Evolutionary conservation across 2,797 vertebrate genomes (phyloP), one percentile per base, ranked within the genome.

Genomic region (Mus caroli): DNA sequence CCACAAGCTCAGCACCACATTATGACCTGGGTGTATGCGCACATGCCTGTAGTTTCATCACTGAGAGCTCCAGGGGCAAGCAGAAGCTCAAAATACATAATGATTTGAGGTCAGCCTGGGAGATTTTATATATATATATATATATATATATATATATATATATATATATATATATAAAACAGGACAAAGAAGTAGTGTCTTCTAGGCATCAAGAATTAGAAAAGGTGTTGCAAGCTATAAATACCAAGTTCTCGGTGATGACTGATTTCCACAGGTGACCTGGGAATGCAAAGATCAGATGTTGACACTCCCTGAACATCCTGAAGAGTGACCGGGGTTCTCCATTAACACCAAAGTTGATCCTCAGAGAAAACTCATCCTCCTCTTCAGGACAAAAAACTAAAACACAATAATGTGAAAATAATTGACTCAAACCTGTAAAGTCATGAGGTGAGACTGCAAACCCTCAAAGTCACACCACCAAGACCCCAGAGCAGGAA

Each of bases 361-460:
- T 24, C 8, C 34, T 50, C 50, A 37, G 6, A 73, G 22, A 20
- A 93, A 94, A 76, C 20, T 56, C 9, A 54, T 24, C 26, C 9
- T 64, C 64, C 34, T 82, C 83, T 92, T 83, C 62, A 89, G 54
- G 28, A 50, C 28, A 79, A 90, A 50, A 93, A 90, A 91, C 4
- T 79, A 24, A 86, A 76, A 60, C n/a, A 77, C 46, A 93, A n/a
- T 58, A 43, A 67, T 46, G 0, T 85, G 60, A 64, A 37, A 95
- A 56, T 82, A 80, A 62, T 1, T 67, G 73, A 71, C 43, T 88
- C 34, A 76, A 96, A 90, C 40, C 73, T 58, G 40, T 19, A 79
- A 75, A 40, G 19, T 77, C 46, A 78, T 62, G 31, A 67, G 14
- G 3, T 43, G 17, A 15, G 11, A 62, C 37, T 37, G 22, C 22